These are phyloP conservation scores for Coelopa pilipes DNA, from an alignment of 2,888 invertebrate species.

Conservation along the genomic window DNA sequence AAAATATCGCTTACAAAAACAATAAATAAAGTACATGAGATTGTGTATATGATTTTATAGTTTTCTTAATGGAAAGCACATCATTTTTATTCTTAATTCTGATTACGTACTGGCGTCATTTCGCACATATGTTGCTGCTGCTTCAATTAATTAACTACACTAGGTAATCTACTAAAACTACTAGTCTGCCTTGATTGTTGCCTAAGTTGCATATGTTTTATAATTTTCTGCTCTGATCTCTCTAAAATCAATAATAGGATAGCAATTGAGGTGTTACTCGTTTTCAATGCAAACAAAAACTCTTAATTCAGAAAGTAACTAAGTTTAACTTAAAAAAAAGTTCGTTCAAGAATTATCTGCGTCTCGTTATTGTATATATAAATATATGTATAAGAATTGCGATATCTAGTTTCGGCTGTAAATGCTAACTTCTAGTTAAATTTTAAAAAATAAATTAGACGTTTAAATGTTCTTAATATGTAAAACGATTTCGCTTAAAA, in stretches of 20 bases:
- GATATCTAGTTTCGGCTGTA: not conserved
- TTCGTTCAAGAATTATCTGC: not conserved
- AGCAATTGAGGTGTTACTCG: conserved; percentile 16
- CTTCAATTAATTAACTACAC: conserved; percentile 22
- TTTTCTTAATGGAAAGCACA: conserved; percentile 5
- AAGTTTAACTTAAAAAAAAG: not conserved
- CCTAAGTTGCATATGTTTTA: conserved; percentile 33
- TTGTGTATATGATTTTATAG: not conserved
- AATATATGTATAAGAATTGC: not conserved
- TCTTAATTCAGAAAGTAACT: conserved; percentile 1
- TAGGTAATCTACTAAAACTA: conserved; percentile 36
- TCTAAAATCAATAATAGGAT: not conserved
- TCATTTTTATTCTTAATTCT: too few species aligned
- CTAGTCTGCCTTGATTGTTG: conserved; percentile 45
- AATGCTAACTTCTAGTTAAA: conserved; percentile 4
- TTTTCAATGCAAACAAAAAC: not conserved
- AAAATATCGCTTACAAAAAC: too few species aligned
- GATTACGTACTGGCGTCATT: too few species aligned
- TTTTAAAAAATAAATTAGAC: conserved; percentile 37
- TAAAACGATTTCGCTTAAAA: conserved; percentile 39
- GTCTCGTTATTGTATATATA: not conserved
- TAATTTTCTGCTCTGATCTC: not conserved
- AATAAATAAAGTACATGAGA: not conserved
- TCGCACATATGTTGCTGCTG: too few species aligned
- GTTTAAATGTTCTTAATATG: conserved; percentile 35